Base-by-base conservation (phyloP, 2,113 vertebrate species). In the Callipepla squamata region DNA sequence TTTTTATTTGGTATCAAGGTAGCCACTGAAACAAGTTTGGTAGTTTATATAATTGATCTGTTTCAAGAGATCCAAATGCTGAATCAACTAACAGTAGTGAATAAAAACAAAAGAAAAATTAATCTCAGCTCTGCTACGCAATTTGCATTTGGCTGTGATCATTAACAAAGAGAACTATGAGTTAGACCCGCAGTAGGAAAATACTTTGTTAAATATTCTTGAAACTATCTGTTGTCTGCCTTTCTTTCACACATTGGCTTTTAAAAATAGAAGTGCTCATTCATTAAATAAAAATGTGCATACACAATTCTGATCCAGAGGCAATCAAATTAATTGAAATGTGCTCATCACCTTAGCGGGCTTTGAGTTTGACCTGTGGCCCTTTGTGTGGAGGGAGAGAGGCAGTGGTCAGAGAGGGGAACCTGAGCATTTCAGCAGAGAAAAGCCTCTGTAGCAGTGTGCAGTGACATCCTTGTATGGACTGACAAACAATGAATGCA, bases 331-430 rank as follows among this genome's bases (percentile, higher is more conserved):
- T 40, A 58, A 44, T 42, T 51, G 12, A 47, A 70, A 42, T 36
- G 11, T 32, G 15, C n/a, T 62, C 51, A 6, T 36, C 42, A 2
- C 38, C 62, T 59, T 51, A 38, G 26, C 1, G 36, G 44, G 25
- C 30, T 84, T 53, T 59, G 19, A 20, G 11, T 32, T 13, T 36
- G 51, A 40, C 23, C 19, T 22, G 45, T 44, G 25, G n/a, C 11
- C 26, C 16, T 6, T 47, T 55, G 55, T 0, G 0, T n/a, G 25
- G n/a, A 48, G 22, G n/a, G 21, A 51, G 63, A 12, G 1, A 11
- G 47, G 53, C 2, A 48, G 22, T 11, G 5, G 12, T n/a, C 10
- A 10, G 9, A 47, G 42, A 10, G 8, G 72, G 19, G 78, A 83
- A 62, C 19, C 23, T 11, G n/a, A 80, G 22, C 50, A 74, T 63